Evolutionary conservation across 1,140 invertebrate genomes (phyloP).

Genomic region (Pantala flavescens): DNA sequence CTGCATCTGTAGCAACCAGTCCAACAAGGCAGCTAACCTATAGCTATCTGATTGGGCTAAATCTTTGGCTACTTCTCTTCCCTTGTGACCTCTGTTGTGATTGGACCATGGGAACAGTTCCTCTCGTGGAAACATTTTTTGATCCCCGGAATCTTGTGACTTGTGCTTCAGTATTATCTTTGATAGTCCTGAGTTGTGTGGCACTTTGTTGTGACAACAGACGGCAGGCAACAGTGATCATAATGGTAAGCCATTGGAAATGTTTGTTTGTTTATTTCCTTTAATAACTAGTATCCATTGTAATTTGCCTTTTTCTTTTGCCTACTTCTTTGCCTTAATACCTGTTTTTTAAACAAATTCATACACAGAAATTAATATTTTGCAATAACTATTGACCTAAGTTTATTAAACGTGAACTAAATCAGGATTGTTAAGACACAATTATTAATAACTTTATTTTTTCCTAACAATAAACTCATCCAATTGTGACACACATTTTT

Average conservation of each 20-base stretch:
- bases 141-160: conserved; percentile 83
- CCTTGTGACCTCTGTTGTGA: conserved; percentile 89
- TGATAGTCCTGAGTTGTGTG: conserved; percentile 51
- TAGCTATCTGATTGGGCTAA: conserved; percentile 83
- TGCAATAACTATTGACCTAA: too few relatives aligned
- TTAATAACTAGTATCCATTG: too few relatives aligned
- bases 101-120: conserved; percentile 97
- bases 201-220: conserved; percentile 54
- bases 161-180: conserved; percentile 51
- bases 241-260: conserved; percentile 81
- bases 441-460: too few relatives aligned
- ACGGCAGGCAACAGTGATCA: conserved; percentile 58
- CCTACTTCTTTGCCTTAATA: not conserved
- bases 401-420: too few relatives aligned
- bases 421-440: too few relatives aligned
- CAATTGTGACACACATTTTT: too few relatives aligned
- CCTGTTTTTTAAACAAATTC: not conserved
- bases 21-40: conserved; percentile 83
- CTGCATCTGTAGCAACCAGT: conserved; percentile 66
- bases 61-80: conserved; percentile 80
- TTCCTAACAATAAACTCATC: too few relatives aligned
- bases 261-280: conserved; percentile 12
- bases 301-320: not conserved
- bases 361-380: too few relatives aligned
- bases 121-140: conserved; percentile 63